phyloP scores from a whole-genome alignment of 2,888 invertebrate genomes.

The Melinopterus prodromus region DNA sequence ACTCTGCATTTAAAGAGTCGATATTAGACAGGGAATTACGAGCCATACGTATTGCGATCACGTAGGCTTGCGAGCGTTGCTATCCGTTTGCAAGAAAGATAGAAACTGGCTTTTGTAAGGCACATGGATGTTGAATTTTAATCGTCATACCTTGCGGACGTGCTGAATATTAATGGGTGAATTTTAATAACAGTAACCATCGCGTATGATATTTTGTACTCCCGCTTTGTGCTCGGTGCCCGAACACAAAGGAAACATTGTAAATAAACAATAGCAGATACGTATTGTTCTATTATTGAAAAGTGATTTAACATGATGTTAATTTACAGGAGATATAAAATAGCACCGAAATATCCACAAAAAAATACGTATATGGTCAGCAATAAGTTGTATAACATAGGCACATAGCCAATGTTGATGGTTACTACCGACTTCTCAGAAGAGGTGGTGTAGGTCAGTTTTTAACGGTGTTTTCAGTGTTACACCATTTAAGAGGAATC shows the following conservation, averaged over 20 bases:
- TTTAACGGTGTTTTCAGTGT: too few relatives aligned
- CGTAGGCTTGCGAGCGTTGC: background rate
- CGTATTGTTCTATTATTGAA: too few relatives aligned
- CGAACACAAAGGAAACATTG: background rate
- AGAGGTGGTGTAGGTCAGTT: too few relatives aligned
- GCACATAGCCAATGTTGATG: too few relatives aligned
- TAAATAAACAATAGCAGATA: background rate
- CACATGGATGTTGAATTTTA: background rate
- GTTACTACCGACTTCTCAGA: too few relatives aligned
- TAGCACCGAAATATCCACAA: too few relatives aligned
- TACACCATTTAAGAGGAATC: too few relatives aligned
- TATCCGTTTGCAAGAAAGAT: background rate
- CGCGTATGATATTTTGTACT: background rate
- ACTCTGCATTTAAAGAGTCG: background rate
- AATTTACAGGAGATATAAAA: too few relatives aligned
- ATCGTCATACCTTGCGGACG: background rate
- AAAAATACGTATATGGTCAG: too few relatives aligned
- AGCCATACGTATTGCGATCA: background rate
- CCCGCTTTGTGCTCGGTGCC: background rate
- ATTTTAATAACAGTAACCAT: background rate
- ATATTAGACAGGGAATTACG: background rate
- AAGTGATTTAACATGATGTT: too few relatives aligned
- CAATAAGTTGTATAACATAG: too few relatives aligned
- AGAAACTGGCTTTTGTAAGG: conserved; percentile 4
- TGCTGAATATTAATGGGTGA: background rate